Base-by-base conservation (phyloP, 1,140 invertebrate genomes). In the Orius laevigatus region DNA sequence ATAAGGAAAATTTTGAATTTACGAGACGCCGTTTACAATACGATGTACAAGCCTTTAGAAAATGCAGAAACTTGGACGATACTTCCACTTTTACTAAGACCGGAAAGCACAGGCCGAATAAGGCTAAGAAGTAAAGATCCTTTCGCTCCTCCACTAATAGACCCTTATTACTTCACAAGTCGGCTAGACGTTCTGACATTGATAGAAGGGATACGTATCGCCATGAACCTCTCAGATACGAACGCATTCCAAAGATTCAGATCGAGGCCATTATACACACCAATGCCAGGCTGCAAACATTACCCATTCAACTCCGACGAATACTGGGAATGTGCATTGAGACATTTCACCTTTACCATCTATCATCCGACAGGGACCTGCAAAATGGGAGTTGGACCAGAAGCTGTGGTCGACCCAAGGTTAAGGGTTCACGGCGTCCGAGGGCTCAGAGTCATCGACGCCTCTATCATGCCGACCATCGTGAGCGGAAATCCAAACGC, bases 161-260 rank as follows among this genome's bases (percentile, higher is more conserved):
- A 87, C 62, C 89, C 92, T 0, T 91, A 91, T 57, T 93, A 93
- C 57, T 84, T 93, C 58, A 76, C 81, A 0, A 75, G 87, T 53
- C 75, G 75, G 50, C 74, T 83, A 55, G 86, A 90, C 53, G 70
- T 89, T 10, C 65, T 77, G 53, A 70, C 79, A 0, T 58, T 90
- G 4, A 76, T 80, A 0, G 82, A 88, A 58, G 86, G 83, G 1
- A 86, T 90, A 11, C 76, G 81, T 54, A 78, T 90, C 39, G 85
- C 81, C 0, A 70, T 90, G 56, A 77, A 78, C 49, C 65, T 90
- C 10, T 83, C 81, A 0, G 78, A 79, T 46, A 82, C 84, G 0
- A 71, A 73, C 8, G 80, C 84, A 0, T 88, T 93, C 56, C 77
- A 81, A 59, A 72, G 75, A 41, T 88, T 84, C 54, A 79, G 81